A percentile compares a stretch with the other conserved stretches of the same genome.
phyloP scores from a whole-genome alignment of 2,113 vertebrate genomes.

The Malurus melanocephalus region DNA sequence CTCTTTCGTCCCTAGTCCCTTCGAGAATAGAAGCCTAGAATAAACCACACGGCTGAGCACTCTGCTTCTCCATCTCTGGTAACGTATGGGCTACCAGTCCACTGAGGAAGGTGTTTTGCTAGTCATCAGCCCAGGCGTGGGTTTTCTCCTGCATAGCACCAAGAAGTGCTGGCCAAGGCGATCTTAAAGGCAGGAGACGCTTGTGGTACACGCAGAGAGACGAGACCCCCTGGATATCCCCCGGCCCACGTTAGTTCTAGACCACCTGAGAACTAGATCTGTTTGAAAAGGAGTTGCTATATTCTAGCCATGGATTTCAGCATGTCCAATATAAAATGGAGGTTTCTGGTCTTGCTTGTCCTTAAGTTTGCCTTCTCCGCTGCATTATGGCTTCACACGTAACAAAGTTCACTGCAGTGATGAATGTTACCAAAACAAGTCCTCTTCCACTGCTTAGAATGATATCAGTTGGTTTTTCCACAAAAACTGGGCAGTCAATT shows the following conservation, averaged over 20 bases:
- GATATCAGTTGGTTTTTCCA: accelerated
- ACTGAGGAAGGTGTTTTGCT: no score
- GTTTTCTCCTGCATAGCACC: no score
- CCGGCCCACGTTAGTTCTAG: background rate
- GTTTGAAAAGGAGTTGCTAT: background rate
- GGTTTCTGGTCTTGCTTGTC: background rate
- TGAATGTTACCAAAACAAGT: background rate
- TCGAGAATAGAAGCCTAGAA: no score
- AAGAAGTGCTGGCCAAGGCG: no score
- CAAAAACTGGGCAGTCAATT: background rate
- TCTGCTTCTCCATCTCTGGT: no score
- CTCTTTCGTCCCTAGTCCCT: no score
- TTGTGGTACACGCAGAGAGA: no score
- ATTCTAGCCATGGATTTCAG: background rate
- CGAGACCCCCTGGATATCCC: no score
- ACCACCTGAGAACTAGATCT: background rate
- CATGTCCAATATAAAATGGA: background rate
- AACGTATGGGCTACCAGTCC: no score
- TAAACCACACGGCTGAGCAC: no score
- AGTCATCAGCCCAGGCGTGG: no score
- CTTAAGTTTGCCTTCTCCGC: background rate
- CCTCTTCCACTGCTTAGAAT: background rate
- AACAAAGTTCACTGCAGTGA: background rate
- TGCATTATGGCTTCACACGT: background rate
- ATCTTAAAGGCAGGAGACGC: no score